These are phyloP conservation scores for Cephus sareptanus DNA, from an alignment of 2,888 invertebrate genomes.

Conservation along the genomic window DNA sequence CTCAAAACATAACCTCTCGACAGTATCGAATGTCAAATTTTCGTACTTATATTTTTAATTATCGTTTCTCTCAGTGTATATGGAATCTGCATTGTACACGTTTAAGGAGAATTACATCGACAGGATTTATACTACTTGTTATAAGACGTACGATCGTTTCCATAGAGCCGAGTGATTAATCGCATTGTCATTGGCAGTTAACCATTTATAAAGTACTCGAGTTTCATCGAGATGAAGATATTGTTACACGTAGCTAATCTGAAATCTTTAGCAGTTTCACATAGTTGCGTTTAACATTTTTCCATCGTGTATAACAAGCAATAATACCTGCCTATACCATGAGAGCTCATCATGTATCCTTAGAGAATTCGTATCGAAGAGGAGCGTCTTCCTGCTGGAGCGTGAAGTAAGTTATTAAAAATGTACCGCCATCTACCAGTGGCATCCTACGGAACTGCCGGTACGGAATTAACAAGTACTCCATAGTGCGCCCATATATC, in stretches of 20 bases:
- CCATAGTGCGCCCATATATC: constrained; percentile 53
- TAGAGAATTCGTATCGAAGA: not conserved
- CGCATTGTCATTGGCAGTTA: not conserved
- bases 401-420: constrained; percentile 56
- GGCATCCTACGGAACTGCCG: constrained; percentile 57
- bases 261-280: not conserved
- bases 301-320: not conserved
- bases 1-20: constrained; percentile 42
- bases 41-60: not conserved
- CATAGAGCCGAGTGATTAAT: not conserved
- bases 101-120: not conserved
- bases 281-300: not conserved
- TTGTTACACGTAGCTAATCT: not conserved
- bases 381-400: constrained; percentile 25
- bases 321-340: not conserved
- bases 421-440: constrained; percentile 57
- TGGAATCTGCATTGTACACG: not conserved
- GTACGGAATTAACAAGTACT: constrained; percentile 61
- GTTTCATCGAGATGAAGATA: not conserved
- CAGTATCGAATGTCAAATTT: not conserved
- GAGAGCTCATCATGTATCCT: not conserved
- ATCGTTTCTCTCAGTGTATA: not conserved
- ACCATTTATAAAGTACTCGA: not conserved
- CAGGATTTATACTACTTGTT: not conserved
- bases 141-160: not conserved